A percentile compares a stretch with the other conserved stretches of the same genome.
phyloP scores from a whole-genome alignment of 2,797 vertebrate species.

The Triplophysa yarkandensis region DNA sequence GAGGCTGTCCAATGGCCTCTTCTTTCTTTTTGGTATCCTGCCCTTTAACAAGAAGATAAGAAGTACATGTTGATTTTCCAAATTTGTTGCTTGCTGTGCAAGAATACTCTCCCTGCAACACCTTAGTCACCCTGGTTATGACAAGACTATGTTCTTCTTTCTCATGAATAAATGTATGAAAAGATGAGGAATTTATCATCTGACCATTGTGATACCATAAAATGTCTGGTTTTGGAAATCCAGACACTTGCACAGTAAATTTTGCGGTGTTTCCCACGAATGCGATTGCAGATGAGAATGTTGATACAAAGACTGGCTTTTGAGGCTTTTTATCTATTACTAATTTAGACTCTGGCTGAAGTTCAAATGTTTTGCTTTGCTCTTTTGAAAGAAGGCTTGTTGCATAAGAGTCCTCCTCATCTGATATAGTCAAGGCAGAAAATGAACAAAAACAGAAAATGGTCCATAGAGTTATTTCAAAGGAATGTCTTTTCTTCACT shows the following conservation, averaged over 20 bases:
- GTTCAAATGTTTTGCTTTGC: slow-evolving; percentile 85
- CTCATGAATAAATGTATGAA: slow-evolving; percentile 77
- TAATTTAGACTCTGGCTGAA: slow-evolving; percentile 80
- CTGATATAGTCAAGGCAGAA: slow-evolving; percentile 77
- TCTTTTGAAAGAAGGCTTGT: slow-evolving; percentile 73
- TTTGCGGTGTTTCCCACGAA: slow-evolving; percentile 77
- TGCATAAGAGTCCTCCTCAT: slow-evolving; percentile 81
- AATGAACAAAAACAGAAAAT: slow-evolving; percentile 76
- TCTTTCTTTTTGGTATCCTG: slow-evolving; percentile 59
- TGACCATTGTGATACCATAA: slow-evolving; percentile 84
- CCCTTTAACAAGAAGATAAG: slow-evolving; percentile 77
- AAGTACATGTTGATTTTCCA: slow-evolving; percentile 77
- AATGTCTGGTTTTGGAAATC: slow-evolving; percentile 80
- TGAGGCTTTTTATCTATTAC: slow-evolving; percentile 75
- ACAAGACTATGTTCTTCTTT: slow-evolving; percentile 81
- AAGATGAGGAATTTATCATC: slow-evolving; percentile 69
- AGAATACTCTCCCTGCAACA: slow-evolving; percentile 82
- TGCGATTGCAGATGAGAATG: slow-evolving; percentile 74
- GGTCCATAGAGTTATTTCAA: slow-evolving; percentile 20
- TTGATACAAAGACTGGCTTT: slow-evolving; percentile 84
- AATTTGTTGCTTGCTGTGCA: slow-evolving; percentile 82
- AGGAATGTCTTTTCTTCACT: not conserved
- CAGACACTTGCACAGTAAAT: slow-evolving; percentile 80
- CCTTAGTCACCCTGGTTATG: slow-evolving; percentile 72
- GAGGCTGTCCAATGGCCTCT: slow-evolving; percentile 65